Conservation (phyloP, 2,888 invertebrate genomes). For the Protodeltote pygarga region DNA sequence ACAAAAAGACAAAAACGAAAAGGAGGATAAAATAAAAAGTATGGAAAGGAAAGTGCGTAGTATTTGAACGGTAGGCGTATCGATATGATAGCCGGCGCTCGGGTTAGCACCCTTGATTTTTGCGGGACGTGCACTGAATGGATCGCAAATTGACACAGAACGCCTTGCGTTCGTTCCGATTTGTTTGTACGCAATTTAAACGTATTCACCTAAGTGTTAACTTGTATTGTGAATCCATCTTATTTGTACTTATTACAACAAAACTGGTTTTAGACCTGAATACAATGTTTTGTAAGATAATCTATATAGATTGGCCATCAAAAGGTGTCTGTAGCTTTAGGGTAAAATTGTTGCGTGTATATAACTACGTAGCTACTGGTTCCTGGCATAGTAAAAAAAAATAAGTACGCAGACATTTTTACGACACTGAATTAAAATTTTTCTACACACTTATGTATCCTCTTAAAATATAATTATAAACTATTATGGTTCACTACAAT, state of each 20-base stretch:
- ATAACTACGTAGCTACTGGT: conserved; percentile 11
- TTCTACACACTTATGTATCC: conserved; percentile 48
- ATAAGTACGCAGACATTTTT: conserved; percentile 27
- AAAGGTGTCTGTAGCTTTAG: not conserved
- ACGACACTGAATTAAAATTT: conserved; percentile 31
- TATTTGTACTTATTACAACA: conserved; percentile 12
- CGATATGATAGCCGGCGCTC: conserved; percentile 33
- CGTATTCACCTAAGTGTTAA: conserved; percentile 71
- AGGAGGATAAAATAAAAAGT: no score
- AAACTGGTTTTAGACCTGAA: conserved; percentile 9
- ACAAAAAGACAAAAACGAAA: no score
- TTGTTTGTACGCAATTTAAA: conserved; percentile 76
- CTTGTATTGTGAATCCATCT: conserved; percentile 43
- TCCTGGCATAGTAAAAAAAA: conserved; percentile 22
- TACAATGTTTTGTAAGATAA: not conserved
- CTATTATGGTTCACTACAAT: conserved; percentile 71
- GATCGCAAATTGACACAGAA: conserved; percentile 77
- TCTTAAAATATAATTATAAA: conserved; percentile 79
- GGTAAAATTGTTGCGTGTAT: conserved; percentile 1
- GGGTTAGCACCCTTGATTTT: conserved; percentile 56
- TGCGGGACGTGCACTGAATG: conserved; percentile 71
- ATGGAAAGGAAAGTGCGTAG: no score
- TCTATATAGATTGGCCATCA: not conserved
- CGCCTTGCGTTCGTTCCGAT: conserved; percentile 71
- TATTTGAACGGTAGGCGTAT: conserved; percentile 15